Conservation (phyloP, 2,113 vertebrate genomes). For the Nothoprocta pentlandii region DNA sequence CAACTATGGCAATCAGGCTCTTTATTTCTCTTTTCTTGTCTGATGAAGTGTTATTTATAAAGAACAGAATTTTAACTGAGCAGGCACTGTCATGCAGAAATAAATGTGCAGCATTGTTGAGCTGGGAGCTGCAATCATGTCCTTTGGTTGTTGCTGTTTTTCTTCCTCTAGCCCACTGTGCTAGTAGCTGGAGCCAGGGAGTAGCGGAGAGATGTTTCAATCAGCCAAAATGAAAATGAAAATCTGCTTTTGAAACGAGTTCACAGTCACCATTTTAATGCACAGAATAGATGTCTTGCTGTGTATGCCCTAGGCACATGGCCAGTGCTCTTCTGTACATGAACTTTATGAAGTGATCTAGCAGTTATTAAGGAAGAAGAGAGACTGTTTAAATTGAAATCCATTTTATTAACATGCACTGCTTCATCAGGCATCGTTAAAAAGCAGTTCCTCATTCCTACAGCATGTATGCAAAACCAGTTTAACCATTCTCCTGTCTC, state of each 20-base stretch:
- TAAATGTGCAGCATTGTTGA: background rate
- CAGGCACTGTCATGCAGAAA: background rate
- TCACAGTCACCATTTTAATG: background rate
- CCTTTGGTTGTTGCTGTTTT: background rate
- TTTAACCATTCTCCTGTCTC: background rate
- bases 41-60: constrained; percentile 5
- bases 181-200: background rate
- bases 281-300: background rate
- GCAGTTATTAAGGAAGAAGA: background rate
- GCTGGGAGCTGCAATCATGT: background rate
- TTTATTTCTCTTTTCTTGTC: background rate
- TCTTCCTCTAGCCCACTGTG: background rate
- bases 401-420: background rate
- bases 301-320: background rate
- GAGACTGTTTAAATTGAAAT: constrained; percentile 7
- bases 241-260: background rate
- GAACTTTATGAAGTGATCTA: background rate
- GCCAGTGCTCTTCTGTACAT: background rate
- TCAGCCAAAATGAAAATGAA: background rate
- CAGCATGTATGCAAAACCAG: background rate
- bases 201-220: background rate
- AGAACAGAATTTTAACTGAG: background rate
- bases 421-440: background rate
- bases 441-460: background rate
- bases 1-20: background rate